Evolutionary conservation across 2,888 invertebrate genomes (phyloP).

Genomic region (Hemithea aestivaria): DNA sequence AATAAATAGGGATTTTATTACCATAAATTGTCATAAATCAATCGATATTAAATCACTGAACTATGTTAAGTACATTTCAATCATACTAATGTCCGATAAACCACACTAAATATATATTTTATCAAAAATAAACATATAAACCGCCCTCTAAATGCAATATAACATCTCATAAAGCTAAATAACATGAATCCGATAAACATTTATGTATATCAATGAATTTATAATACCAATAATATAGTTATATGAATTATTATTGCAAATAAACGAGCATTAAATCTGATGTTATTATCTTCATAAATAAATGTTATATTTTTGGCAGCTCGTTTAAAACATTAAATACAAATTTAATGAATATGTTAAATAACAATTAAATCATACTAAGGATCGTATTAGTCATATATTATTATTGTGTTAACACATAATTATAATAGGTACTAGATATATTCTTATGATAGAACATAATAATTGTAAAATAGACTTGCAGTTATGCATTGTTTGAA

Average conservation of each 20-base stretch:
- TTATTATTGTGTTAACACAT: too few relatives aligned
- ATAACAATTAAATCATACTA: constrained; percentile 41
- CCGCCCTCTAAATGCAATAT: constrained; percentile 10
- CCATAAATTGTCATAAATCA: too few relatives aligned
- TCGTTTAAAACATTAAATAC: constrained; percentile 21
- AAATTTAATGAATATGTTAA: constrained; percentile 28
- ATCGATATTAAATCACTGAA: too few relatives aligned
- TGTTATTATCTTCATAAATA: constrained; percentile 29
- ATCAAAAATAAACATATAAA: constrained; percentile 13
- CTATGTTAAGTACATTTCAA: too few relatives aligned
- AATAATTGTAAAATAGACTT: too few relatives aligned
- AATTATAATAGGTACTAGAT: too few relatives aligned
- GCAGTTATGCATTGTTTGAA: too few relatives aligned
- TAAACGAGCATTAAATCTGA: constrained; percentile 26
- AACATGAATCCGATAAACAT: constrained; percentile 14
- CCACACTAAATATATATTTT: constrained; percentile 1
- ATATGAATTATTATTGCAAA: constrained; percentile 25
- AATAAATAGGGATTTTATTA: too few relatives aligned
- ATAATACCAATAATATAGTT: constrained; percentile 8
- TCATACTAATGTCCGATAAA: too few relatives aligned
- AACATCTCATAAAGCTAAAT: constrained; percentile 15
- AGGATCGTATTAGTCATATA: constrained; percentile 17
- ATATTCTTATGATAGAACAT: too few relatives aligned
- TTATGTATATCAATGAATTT: constrained; percentile 11
- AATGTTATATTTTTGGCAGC: constrained; percentile 27